Evolutionary conservation across 1,140 invertebrate genomes (phyloP), one percentile per base, ranked within the genome.

Genomic region (Bombyx mori): DNA sequence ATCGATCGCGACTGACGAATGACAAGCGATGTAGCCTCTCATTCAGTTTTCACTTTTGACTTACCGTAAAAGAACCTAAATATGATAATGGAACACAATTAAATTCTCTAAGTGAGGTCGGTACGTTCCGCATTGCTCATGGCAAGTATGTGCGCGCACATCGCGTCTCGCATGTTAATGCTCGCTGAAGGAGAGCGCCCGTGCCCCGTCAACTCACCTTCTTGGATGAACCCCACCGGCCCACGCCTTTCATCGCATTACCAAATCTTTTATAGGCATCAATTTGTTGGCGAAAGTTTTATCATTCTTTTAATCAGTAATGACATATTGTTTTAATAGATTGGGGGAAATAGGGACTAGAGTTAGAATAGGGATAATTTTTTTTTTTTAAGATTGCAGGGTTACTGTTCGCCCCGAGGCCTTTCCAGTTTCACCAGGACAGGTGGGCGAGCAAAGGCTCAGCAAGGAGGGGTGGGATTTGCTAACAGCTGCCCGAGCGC

Each of bases 71-170:
- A 83, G 80, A 86, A 77, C 82, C 82, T 83, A 79, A 83, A 86
- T 86, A 86, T 86, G 83, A 86, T 86, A 86, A 86, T 86, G 75
- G 80, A 78, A 80, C 78, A 84, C 83, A 87, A 87, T 87, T 85
- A 87, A 85, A 87, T 87, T 87, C 84, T 82, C 75, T 58, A 62
- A 79, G 82, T 79, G 84, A 80, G 80, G 80, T 73, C 70, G 60
- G 68, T 65, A 73, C 77, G 84, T 80, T 80, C 81, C 82, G 82
- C 82, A 83, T 84, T 75, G 82, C 78, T 79, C 81, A 87, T 85
- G 65, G 75, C 79, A 84, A 85, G 84, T 85, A 80, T 81, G 79
- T 65, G 68, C 66, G 60, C 58, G 66, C 48, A 62, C 58, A 61
- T 55, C 65, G 69, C 56, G 64, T 53, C 49, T 10, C 70, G 80